phyloP scores from a whole-genome alignment of 2,113 vertebrate genomes.

The Glaucomys volans region DNA sequence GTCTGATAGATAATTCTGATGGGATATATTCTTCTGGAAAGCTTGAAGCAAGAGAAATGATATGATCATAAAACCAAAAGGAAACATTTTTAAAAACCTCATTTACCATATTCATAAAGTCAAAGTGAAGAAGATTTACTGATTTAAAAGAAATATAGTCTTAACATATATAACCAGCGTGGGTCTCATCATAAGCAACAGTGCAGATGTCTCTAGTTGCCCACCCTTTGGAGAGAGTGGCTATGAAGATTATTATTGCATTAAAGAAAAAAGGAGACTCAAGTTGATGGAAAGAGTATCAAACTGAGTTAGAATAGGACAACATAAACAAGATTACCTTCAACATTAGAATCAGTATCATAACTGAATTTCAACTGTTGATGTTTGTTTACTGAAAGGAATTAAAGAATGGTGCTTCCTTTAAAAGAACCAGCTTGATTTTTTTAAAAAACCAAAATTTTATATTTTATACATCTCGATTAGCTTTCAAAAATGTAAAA shows the following conservation, averaged over 20 bases:
- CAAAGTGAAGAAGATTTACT: conserved; percentile 32
- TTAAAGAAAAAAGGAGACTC: conserved; percentile 31
- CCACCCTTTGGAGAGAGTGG: conserved; percentile 7
- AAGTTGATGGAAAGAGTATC: conserved; percentile 67
- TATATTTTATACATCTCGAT: conserved; percentile 30
- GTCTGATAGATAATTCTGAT: neutral
- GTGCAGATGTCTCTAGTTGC: neutral
- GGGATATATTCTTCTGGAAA: conserved; percentile 30
- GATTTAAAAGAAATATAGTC: conserved; percentile 56
- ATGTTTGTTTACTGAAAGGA: conserved; percentile 49
- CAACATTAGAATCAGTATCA: neutral
- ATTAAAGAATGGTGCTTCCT: conserved; percentile 33
- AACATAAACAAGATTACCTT: conserved; percentile 60
- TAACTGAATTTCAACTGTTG: conserved; percentile 50
- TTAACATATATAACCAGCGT: neutral
- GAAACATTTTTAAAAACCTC: conserved; percentile 4
- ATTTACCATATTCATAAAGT: conserved; percentile 10
- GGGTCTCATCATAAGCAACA: conserved; percentile 59
- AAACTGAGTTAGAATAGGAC: conserved; percentile 52
- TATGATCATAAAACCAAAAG: conserved; percentile 26
- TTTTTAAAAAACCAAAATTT: conserved; percentile 61
- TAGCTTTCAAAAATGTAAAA: conserved; percentile 51
- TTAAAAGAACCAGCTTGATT: conserved; percentile 59
- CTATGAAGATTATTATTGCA: neutral
- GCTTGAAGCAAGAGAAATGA: conserved; percentile 59